Evolutionary conservation across 2,113 vertebrate species (phyloP), one percentile per base, ranked within the genome.

Genomic region (Trinectes maculatus): DNA sequence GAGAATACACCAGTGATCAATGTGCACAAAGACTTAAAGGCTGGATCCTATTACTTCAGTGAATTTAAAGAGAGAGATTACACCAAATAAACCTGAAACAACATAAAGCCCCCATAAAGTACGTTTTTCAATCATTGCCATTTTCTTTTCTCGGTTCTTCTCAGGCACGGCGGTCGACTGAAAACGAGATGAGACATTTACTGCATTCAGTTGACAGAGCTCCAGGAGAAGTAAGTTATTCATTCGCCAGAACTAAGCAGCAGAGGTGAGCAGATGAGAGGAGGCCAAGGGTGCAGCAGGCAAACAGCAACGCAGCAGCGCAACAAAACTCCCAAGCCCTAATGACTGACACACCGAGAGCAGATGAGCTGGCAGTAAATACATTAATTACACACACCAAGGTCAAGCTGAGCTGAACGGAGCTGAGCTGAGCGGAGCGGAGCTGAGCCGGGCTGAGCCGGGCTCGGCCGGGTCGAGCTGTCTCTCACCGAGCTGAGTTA

Each of bases 301-400:
- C 51, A 47, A 56, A 60, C 47, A 59, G 65, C 80, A 64, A 71
- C n/a, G 26, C 72, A 67, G 46, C 43, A 18, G 18, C n/a, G 8
- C 47, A 59, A 74, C 47, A 73, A 63, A 67, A 77, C 66, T 75
- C 71, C 53, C 33, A 46, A 75, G 69, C 44, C 57, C 55, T 70
- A 59, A 74, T 83, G 73, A 86, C 75, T 77, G 85, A 84, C 79
- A 80, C 67, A 52, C 29, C 43, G 19, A 69, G 68, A 66, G 75
- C 54, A 64, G 47, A 80, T 74, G 65, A 85, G 82, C 77, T 66
- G 52, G 72, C 69, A 61, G 72, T 85, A 83, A 88, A 87, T 75
- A 47, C 79, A 69, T 88, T 88, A 82, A 89, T 89, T 89, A 88
- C 85, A 51, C 70, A 49, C 28, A 52, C 57, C 82, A 58, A 85